phyloP scores from a whole-genome alignment of 2,888 invertebrate species.

The Neria commutata region DNA sequence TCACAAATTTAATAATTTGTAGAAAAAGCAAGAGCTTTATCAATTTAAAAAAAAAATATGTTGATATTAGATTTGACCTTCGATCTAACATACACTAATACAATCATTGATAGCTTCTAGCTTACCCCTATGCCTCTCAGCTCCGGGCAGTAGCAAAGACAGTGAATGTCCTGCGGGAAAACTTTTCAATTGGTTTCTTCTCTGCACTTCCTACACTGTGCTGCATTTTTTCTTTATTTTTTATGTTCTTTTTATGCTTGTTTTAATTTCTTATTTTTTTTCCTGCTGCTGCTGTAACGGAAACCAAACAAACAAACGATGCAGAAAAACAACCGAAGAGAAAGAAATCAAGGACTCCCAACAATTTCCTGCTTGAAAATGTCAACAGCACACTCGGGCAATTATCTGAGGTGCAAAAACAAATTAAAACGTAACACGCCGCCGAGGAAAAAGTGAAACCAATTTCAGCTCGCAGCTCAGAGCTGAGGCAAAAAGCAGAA shows the following conservation, averaged over 20 bases:
- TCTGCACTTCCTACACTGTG: no score
- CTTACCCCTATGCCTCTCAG: no score
- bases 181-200: conserved; percentile 29
- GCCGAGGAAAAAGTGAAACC: conserved; percentile 41
- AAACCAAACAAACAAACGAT: conserved; percentile 14
- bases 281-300: no score
- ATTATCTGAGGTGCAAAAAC: conserved; percentile 60
- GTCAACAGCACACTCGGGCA: conserved; percentile 59
- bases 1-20: no score
- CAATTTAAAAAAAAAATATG: no score
- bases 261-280: no score
- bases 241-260: neutral
- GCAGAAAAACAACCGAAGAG: neutral
- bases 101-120: no score
- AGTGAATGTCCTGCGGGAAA: conserved; percentile 30
- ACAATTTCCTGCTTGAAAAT: conserved; percentile 43
- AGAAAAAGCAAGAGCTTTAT: no score
- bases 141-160: no score
- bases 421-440: conserved; percentile 35
- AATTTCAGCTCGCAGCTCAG: conserved; percentile 32
- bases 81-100: no score
- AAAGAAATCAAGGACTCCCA: conserved; percentile 28
- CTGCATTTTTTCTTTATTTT: conserved; percentile 11
- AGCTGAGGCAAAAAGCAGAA: neutral
- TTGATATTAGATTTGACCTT: no score